These are phyloP conservation scores for Cryptoleucopteryx plumbea DNA, from an alignment of 2,113 vertebrate genomes.

Conservation along the genomic window DNA sequence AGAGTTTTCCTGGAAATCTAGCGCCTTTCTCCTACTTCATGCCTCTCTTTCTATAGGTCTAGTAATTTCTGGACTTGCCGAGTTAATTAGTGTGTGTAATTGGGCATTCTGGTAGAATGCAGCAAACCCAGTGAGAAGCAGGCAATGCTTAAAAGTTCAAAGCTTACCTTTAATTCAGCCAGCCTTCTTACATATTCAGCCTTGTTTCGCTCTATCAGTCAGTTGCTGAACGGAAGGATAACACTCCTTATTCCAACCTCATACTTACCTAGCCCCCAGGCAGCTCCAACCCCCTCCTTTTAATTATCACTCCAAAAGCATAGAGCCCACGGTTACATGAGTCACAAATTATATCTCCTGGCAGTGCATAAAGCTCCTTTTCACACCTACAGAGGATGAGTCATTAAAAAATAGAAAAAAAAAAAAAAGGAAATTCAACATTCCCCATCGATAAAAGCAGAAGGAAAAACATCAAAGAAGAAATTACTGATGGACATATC, in stretches of 20 bases:
- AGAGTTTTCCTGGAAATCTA: not conserved
- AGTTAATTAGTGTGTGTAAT: not conserved
- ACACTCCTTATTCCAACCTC: constrained; percentile 1
- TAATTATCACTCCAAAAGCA: constrained; percentile 43
- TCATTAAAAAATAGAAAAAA: not conserved
- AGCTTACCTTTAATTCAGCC: not conserved
- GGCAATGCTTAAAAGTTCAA: not conserved
- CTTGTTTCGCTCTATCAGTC: not conserved
- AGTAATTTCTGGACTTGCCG: not conserved
- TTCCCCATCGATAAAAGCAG: not conserved
- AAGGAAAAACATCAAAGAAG: not conserved
- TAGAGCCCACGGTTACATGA: constrained; percentile 28
- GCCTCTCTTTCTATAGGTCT: not conserved
- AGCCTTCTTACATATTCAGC: not conserved
- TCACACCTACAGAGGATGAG: constrained; percentile 56
- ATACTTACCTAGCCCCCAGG: not conserved
- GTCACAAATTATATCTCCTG: constrained; percentile 52
- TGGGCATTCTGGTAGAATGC: not conserved
- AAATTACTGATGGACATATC: not conserved
- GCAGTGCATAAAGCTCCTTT: constrained; percentile 25
- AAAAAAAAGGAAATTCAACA: not conserved
- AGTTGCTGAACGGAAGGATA: not conserved
- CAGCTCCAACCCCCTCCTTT: constrained; percentile 37
- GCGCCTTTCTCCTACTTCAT: not conserved
- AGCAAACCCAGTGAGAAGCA: not conserved